A percentile compares a stretch with the other conserved stretches of the same genome.
phyloP scores from a whole-genome alignment of 2,113 vertebrate species.

The Motacilla alba region DNA sequence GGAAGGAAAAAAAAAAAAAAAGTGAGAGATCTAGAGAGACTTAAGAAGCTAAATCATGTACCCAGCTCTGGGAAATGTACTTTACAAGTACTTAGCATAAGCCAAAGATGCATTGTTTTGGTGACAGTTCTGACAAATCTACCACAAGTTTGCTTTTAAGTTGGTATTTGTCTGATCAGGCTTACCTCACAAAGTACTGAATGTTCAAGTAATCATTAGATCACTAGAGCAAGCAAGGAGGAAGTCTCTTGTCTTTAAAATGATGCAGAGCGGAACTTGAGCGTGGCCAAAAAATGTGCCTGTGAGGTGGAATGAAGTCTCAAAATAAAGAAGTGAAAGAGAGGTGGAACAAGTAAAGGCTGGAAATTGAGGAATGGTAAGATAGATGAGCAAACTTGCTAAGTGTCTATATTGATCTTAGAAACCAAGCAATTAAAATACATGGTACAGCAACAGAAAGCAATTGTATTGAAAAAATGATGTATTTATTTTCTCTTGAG shows the following conservation, averaged over 20 bases:
- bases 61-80: neutral
- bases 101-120: neutral
- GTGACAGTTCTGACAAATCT: neutral
- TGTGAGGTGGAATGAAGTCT: neutral
- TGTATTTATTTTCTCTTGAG: neutral
- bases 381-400: neutral
- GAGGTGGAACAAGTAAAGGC: neutral
- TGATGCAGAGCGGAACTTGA: neutral
- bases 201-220: neutral
- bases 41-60: neutral
- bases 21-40: fast-evolving
- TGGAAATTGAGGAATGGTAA: neutral
- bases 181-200: neutral
- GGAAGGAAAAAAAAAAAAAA: neutral
- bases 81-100: neutral
- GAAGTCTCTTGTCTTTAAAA: neutral
- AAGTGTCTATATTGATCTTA: neutral
- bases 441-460: neutral
- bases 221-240: neutral
- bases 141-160: neutral
- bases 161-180: neutral
- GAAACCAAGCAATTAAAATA: neutral
- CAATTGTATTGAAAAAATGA: neutral
- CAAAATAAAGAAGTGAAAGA: neutral
- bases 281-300: neutral